These are phyloP conservation scores for Microtus montanus DNA, from an alignment of 2,113 vertebrate species.

Conservation along the genomic window DNA sequence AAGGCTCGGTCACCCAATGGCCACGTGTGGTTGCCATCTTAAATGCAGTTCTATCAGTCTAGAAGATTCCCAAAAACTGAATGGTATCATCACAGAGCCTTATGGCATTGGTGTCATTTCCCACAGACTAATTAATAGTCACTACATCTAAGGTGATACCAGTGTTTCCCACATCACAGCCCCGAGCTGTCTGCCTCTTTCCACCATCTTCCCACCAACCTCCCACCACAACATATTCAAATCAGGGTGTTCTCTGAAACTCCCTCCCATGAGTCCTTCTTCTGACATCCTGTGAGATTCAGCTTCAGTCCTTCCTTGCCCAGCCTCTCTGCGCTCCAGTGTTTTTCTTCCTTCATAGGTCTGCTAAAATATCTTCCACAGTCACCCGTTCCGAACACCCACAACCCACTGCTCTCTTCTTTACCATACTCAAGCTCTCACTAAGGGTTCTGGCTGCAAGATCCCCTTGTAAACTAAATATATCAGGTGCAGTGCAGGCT, in stretches of 20 bases:
- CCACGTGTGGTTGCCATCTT: not conserved
- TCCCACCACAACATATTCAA: not conserved
- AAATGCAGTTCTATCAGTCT: no score
- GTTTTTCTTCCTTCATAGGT: not conserved
- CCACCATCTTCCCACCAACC: not conserved
- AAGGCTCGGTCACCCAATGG: not conserved
- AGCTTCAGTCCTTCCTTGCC: not conserved
- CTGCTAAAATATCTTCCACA: not conserved
- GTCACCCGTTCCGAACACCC: not conserved
- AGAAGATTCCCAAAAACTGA: not conserved
- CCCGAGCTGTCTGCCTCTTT: rapidly evolving
- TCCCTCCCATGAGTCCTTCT: not conserved
- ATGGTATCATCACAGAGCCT: rapidly evolving
- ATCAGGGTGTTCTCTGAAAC: not conserved
- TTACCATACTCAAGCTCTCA: not conserved
- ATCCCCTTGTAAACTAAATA: not conserved
- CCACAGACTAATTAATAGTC: not conserved
- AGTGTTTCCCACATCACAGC: not conserved
- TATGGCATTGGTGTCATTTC: not conserved
- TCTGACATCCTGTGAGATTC: not conserved
- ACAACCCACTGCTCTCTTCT: not conserved
- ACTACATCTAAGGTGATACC: not conserved
- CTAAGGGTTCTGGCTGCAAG: not conserved
- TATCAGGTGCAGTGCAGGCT: rapidly evolving
- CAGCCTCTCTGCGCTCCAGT: not conserved